Evolutionary conservation across 2,113 vertebrate genomes (phyloP).

Genomic region (Odocoileus hemionus): DNA sequence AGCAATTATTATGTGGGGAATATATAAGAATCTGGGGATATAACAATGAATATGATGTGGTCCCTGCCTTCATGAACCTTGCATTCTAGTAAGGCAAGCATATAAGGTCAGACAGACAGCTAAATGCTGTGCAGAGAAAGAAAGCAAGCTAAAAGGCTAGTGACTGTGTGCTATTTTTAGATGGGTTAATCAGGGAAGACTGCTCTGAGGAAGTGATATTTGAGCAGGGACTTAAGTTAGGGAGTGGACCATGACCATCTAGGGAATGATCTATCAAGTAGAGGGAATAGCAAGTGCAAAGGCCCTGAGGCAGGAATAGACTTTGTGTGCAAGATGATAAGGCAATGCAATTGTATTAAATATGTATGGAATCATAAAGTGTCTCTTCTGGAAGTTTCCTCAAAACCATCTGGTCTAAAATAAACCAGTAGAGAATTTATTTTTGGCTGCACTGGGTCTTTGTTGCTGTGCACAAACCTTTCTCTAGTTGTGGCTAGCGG

Average conservation of each 20-base stretch:
- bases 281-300: not conserved
- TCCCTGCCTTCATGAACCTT: not conserved
- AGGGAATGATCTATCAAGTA: not conserved
- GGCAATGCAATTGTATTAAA: not conserved
- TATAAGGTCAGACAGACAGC: not conserved
- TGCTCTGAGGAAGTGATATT: slow-evolving; percentile 53
- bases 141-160: not conserved
- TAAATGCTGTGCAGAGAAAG: not conserved
- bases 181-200: slow-evolving; percentile 39
- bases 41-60: not conserved
- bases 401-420: not conserved
- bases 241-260: not conserved
- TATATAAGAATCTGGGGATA: not conserved
- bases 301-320: slow-evolving; percentile 20
- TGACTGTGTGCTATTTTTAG: slow-evolving; percentile 39
- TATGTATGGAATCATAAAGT: not conserved
- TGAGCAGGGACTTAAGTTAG: slow-evolving; percentile 23
- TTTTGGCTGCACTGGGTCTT: not conserved
- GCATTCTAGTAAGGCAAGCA: not conserved
- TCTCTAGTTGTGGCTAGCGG: not conserved
- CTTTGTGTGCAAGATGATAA: not conserved
- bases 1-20: not conserved
- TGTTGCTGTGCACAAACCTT: not conserved
- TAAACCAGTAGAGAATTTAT: not conserved
- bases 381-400: not conserved